Conservation (phyloP, 2,888 invertebrate species). For the Syritta pipiens region DNA sequence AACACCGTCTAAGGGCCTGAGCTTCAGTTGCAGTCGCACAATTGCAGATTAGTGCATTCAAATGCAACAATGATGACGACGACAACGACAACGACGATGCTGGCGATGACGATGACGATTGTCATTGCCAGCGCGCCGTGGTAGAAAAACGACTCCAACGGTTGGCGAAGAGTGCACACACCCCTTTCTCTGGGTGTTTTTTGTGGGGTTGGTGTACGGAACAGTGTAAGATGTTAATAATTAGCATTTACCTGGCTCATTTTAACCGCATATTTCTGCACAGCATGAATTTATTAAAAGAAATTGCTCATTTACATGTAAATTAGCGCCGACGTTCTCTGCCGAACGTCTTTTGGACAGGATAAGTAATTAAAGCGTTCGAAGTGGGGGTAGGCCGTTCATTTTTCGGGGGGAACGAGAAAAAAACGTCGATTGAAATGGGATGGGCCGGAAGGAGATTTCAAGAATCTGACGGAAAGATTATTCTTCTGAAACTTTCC, state of each 20-base stretch:
- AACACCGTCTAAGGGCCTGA: conserved; percentile 27
- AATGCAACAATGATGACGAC: conserved; percentile 55
- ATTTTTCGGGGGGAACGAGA: no score
- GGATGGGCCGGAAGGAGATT: conserved; percentile 6
- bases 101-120: conserved; percentile 19
- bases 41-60: conserved; percentile 48
- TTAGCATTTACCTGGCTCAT: conserved; percentile 64
- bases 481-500: conserved; percentile 21
- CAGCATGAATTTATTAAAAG: conserved; percentile 45
- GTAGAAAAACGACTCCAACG: conserved; percentile 12
- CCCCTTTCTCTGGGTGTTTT: neutral
- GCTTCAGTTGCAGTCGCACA: conserved; percentile 38
- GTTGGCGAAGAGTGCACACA: neutral
- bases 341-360: neutral
- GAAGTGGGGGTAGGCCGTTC: neutral
- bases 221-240: conserved; percentile 57
- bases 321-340: conserved; percentile 34
- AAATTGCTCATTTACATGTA: conserved; percentile 63
- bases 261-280: conserved; percentile 53
- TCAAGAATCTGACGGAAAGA: conserved; percentile 24
- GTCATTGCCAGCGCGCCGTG: no score
- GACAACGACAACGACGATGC: conserved; percentile 21
- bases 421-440: neutral
- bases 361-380: conserved; percentile 46
- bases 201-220: conserved; percentile 3